Conservation (phyloP, 92 coral and sea anemone species). For the Isaurus tuberculatus region DNA sequence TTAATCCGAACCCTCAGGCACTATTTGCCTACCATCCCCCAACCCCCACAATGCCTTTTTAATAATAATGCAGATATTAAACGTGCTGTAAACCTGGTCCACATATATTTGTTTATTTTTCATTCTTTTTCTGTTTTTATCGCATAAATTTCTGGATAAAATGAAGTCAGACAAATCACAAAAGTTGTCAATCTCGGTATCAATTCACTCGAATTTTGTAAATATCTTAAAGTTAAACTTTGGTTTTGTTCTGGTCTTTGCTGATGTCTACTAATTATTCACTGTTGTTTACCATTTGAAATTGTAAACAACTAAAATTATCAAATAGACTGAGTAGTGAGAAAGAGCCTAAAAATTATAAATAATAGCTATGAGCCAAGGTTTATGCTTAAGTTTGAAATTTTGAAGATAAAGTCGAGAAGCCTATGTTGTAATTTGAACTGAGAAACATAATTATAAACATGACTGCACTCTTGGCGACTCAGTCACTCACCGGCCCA, state of each 20-base stretch:
- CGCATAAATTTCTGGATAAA: slow-evolving; percentile 10
- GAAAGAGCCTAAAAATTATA: slow-evolving; percentile 12
- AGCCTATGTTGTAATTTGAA: slow-evolving; percentile 8
- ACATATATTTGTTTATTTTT: slow-evolving; percentile 13
- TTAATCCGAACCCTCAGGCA: slow-evolving; percentile 19
- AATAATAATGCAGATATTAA: slow-evolving; percentile 9
- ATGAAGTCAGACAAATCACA: slow-evolving; percentile 9
- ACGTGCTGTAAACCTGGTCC: slow-evolving; percentile 19
- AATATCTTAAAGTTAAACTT: background rate
- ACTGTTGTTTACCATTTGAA: slow-evolving; percentile 11
- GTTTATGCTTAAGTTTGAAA: slow-evolving; percentile 2
- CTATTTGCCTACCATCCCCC: slow-evolving; percentile 9
- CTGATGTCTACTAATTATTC: background rate
- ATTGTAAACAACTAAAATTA: slow-evolving; percentile 5
- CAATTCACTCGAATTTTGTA: slow-evolving; percentile 11
- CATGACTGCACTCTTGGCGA: background rate
- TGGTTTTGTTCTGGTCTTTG: background rate
- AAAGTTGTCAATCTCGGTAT: slow-evolving; percentile 18
- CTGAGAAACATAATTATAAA: slow-evolving; percentile 9
- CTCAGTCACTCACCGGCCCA: background rate
- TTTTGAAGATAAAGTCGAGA: slow-evolving; percentile 7
- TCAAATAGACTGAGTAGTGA: slow-evolving; percentile 16
- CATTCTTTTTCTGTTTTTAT: slow-evolving; percentile 8
- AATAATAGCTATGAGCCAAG: slow-evolving; percentile 12
- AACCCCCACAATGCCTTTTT: slow-evolving; percentile 21